These are phyloP conservation scores for Galeopterus variegatus DNA, from an alignment of 2,113 vertebrate genomes.

Conservation along the genomic window DNA sequence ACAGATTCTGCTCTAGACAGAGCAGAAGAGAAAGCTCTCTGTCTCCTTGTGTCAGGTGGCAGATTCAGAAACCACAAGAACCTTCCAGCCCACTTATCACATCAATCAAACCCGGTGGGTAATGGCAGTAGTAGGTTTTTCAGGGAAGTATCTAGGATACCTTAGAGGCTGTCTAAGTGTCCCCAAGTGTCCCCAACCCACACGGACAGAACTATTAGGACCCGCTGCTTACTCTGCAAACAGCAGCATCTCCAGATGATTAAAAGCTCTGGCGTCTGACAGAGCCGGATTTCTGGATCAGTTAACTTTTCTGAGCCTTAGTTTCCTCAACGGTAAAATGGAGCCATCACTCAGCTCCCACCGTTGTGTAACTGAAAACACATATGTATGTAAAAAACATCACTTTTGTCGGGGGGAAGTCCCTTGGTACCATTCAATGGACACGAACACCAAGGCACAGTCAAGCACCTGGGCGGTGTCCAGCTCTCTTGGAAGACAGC, in stretches of 20 bases:
- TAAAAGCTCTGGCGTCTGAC: accelerated
- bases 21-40: not conserved
- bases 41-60: not conserved
- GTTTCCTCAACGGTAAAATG: not conserved
- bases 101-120: not conserved
- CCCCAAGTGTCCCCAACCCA: not conserved
- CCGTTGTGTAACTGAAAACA: not conserved
- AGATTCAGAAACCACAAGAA: not conserved
- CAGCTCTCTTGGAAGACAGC: not conserved
- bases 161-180: too few relatives aligned
- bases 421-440: not conserved
- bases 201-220: not conserved
- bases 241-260: not conserved
- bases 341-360: not conserved
- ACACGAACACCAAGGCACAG: not conserved
- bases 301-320: not conserved
- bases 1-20: not conserved
- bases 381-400: accelerated
- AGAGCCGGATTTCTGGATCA: not conserved
- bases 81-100: not conserved
- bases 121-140: accelerated
- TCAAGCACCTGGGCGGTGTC: not conserved
- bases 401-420: not conserved
- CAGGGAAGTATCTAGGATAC: not conserved
- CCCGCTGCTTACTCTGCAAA: not conserved